Evolutionary conservation across 2,888 invertebrate species (phyloP).

Genomic region (Nudaria mundana): DNA sequence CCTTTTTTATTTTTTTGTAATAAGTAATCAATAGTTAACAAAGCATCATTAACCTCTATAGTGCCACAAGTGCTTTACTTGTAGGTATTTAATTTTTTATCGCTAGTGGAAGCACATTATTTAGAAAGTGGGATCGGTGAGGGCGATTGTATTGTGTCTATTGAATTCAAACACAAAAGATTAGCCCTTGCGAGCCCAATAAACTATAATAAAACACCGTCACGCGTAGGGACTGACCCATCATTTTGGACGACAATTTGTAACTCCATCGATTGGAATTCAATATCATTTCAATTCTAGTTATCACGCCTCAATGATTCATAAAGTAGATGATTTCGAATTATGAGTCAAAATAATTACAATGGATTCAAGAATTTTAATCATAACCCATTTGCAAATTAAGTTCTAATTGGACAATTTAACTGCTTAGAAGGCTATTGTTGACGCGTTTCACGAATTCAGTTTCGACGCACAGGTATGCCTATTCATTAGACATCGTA

Average conservation of each 20-base stretch:
- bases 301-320: constrained; percentile 14
- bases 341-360: constrained; percentile 4
- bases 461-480: background rate
- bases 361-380: constrained; percentile 5
- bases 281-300: constrained; percentile 22
- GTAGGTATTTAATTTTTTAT: constrained; percentile 41
- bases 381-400: constrained; percentile 6
- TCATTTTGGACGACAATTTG: constrained; percentile 33
- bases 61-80: constrained; percentile 27
- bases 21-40: no score
- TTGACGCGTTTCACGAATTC: background rate
- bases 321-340: constrained; percentile 3
- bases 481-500: constrained; percentile 7
- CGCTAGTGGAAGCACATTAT: constrained; percentile 46
- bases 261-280: constrained; percentile 23
- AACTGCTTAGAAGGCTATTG: constrained; percentile 6
- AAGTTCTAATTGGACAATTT: constrained; percentile 20
- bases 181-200: constrained; percentile 46
- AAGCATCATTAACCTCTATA: no score
- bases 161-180: constrained; percentile 57
- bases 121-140: constrained; percentile 56
- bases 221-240: constrained; percentile 55
- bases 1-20: no score
- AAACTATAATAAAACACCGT: constrained; percentile 54
- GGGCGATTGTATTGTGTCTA: constrained; percentile 52